Evolutionary conservation across 2,113 vertebrate genomes (phyloP).

Genomic region (Tachuris rubrigastra): DNA sequence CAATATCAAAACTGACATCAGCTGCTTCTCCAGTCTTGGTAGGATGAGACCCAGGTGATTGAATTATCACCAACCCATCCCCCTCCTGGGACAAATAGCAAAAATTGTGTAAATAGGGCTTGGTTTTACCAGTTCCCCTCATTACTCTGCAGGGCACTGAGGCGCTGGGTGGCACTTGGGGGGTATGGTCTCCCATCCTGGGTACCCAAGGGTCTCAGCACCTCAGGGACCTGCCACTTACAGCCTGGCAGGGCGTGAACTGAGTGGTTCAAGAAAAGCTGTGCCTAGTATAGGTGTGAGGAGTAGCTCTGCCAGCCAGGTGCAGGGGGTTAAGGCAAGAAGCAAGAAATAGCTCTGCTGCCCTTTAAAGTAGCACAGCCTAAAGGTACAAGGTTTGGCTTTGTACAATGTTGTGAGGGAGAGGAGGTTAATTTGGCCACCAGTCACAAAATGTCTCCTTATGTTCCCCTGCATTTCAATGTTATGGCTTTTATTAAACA

Average conservation of each 20-base stretch:
- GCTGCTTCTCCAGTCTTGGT: not conserved
- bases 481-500: not conserved
- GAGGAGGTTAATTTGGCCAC: not conserved
- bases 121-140: not conserved
- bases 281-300: not conserved
- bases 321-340: not conserved
- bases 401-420: not conserved
- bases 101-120: rapidly evolving
- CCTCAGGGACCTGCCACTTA: not conserved
- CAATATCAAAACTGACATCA: not conserved
- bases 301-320: not conserved
- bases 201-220: not conserved
- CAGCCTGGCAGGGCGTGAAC: not conserved
- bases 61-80: not conserved
- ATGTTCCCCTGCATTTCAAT: not conserved
- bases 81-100: not conserved
- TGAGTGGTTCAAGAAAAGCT: not conserved
- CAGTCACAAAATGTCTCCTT: not conserved
- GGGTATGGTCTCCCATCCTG: rapidly evolving
- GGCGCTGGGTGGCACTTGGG: not conserved
- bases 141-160: not conserved
- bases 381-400: not conserved
- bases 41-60: not conserved
- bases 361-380: not conserved
- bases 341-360: not conserved